Conservation (phyloP, 2,888 invertebrate genomes). For the Spisula solida region DNA sequence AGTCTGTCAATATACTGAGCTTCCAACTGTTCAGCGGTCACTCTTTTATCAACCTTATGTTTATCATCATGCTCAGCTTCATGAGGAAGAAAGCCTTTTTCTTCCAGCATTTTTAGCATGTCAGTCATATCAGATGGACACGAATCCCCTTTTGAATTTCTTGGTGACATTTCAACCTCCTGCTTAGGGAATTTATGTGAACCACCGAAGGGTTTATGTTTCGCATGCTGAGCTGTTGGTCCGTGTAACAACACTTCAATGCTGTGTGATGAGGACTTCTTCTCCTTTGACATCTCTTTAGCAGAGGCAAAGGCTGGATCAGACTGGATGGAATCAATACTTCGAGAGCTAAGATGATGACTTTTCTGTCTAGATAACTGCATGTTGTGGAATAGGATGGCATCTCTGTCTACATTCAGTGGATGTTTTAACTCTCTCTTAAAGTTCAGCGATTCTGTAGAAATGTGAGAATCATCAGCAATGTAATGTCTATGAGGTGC, state of each 20-base stretch:
- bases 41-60: conserved; percentile 30
- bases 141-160: conserved; percentile 53
- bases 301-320: conserved; percentile 78
- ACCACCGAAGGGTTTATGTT: conserved; percentile 50
- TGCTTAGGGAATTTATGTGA: conserved; percentile 59
- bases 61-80: conserved; percentile 28
- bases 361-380: conserved; percentile 78
- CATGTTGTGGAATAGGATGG: conserved; percentile 83
- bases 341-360: conserved; percentile 77
- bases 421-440: conserved; percentile 72
- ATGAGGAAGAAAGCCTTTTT: conserved; percentile 64
- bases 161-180: conserved; percentile 35
- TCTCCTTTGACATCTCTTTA: conserved; percentile 70
- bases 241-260: conserved; percentile 83
- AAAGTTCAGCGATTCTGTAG: conserved; percentile 77
- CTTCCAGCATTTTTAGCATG: conserved; percentile 55
- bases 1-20: background rate
- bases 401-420: conserved; percentile 82
- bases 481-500: conserved; percentile 54
- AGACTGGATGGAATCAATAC: conserved; percentile 83
- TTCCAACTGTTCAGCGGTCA: conserved; percentile 34
- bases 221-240: conserved; percentile 41
- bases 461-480: conserved; percentile 63
- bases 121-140: conserved; percentile 67
- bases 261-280: conserved; percentile 80